A percentile compares a stretch with the other conserved stretches of the same genome.
These are phyloP conservation scores for Alethe castanea DNA, from an alignment of 2,113 vertebrate genomes.

Conservation along the genomic window DNA sequence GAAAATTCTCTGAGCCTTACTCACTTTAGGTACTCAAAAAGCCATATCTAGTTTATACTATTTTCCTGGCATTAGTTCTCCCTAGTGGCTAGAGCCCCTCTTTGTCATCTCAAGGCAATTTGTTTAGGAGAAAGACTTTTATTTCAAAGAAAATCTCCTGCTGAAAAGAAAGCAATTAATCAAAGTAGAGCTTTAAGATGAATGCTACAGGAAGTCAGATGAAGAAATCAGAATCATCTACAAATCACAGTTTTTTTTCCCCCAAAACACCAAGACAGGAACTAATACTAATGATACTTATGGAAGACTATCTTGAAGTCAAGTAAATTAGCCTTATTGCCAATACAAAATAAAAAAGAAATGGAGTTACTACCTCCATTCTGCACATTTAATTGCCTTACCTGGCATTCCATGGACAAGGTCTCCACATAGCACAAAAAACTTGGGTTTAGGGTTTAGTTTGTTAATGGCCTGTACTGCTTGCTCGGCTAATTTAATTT, in stretches of 20 bases:
- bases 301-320: not conserved
- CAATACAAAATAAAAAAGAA: not conserved
- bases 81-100: not conserved
- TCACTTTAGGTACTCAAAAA: not conserved
- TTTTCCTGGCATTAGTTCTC: not conserved
- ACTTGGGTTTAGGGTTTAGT: slow-evolving; percentile 83
- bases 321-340: not conserved
- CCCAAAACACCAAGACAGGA: not conserved
- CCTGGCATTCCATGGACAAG: slow-evolving; percentile 94
- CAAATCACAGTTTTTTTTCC: not conserved
- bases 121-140: not conserved
- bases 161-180: not conserved
- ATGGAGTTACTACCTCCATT: not conserved
- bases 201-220: not conserved
- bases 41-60: not conserved
- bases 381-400: slow-evolving; percentile 45
- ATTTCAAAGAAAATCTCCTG: not conserved
- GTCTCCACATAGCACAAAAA: slow-evolving; percentile 92
- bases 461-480: slow-evolving; percentile 85
- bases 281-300: not conserved
- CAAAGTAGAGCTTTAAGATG: not conserved
- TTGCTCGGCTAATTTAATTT: slow-evolving; percentile 84
- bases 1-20: not conserved
- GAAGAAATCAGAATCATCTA: not conserved
- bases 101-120: not conserved